Evolutionary conservation across 2,888 invertebrate species (phyloP), one percentile per base, ranked within the genome.

Genomic region (Pardosa pseudoannulata): DNA sequence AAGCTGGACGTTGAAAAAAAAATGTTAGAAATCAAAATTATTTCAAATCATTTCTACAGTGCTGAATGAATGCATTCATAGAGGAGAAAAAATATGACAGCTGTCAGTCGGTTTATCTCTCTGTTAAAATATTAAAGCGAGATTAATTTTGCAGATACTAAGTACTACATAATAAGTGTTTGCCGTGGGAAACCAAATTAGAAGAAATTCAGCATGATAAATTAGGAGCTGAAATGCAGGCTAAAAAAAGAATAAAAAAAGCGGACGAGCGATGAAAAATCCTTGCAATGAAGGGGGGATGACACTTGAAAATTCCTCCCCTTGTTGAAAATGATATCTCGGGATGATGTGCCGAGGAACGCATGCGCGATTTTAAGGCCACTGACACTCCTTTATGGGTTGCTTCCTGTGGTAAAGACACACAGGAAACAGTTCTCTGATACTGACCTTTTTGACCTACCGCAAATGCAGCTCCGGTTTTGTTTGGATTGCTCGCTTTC

Each of bases 361-460:
- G 32, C 46, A 65, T 76, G 67, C 65, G 23, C 39, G 32, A 41
- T 31, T 56, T 74, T 32, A 68, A 81, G 81, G 70, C 68, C 74
- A 74, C 74, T 74, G 68, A 81, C 81, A 68, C 50, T 65, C 74
- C 65, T 74, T 81, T 81, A 74, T 81, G 68, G 36, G 28, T 50
- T 68, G 81, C 39, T 81, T 81, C 81, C 74, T 74, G 74, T 68
- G 67, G 73, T 73, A 19, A 73, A 67, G 67, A n/a, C n/a, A n/a
- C n/a, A 50, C 68, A 81, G 81, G 81, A 81, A 81, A 56, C 50
- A 19, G 68, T 32, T 68, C 31, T 28, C 19, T n/a, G 23, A 72
- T 56, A 50, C 29, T 74, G 81, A 74, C 74, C 80, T 68, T 32
- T 32, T 27, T 67, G 65, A 73, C 73, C 73, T 29, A 19, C 32